These are phyloP conservation scores for Parambassis ranga DNA, from an alignment of 2,797 vertebrate genomes.

Conservation along the genomic window DNA sequence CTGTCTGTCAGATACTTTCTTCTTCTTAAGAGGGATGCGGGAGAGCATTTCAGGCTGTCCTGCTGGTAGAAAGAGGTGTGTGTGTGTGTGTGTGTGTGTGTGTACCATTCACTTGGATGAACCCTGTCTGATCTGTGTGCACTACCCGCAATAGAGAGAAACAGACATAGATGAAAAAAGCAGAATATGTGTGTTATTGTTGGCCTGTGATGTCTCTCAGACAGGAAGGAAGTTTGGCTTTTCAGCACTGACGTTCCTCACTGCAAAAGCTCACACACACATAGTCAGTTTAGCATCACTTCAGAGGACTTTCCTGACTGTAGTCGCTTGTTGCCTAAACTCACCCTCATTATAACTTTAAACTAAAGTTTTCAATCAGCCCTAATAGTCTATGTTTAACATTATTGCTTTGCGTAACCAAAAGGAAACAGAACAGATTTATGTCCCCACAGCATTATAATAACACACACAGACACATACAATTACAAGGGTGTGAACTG, in stretches of 20 bases:
- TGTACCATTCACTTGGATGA: constrained; percentile 6
- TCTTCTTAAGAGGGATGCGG: not conserved
- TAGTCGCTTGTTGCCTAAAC: not conserved
- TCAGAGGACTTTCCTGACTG: not conserved
- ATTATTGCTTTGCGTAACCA: not conserved
- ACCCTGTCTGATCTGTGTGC: constrained; percentile 21
- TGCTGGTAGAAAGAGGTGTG: not conserved
- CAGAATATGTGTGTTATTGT: constrained; percentile 48
- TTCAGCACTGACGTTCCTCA: constrained; percentile 49
- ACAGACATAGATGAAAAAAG: constrained; percentile 10
- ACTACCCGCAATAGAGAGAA: constrained; percentile 6
- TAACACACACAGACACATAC: not conserved
- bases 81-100: not conserved
- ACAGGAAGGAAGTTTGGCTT: constrained; percentile 71
- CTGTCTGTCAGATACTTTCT: not conserved
- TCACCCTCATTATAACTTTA: not conserved
- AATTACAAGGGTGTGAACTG: constrained; percentile 46
- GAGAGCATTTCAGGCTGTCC: constrained; percentile 9
- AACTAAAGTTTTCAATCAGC: not conserved
- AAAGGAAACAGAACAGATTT: not conserved
- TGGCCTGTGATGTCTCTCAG: constrained; percentile 59
- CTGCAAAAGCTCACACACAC: constrained; percentile 21
- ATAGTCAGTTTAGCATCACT: not conserved
- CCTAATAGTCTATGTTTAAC: not conserved
- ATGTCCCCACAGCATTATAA: not conserved